phyloP scores from a whole-genome alignment of 2,797 vertebrate genomes.

The Pipistrellus pipistrellus region DNA sequence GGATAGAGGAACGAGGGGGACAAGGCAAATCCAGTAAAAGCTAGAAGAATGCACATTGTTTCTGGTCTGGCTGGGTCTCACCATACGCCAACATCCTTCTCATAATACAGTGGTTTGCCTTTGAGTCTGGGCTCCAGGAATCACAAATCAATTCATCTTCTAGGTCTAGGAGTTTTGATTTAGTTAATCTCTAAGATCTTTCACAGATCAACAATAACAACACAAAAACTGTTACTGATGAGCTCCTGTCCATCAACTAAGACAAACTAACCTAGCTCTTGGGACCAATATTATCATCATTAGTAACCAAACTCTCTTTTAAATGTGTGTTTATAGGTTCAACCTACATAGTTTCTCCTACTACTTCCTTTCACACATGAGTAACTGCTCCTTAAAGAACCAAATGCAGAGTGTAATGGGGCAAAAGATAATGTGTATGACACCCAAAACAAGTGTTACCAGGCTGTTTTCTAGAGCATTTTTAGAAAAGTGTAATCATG shows the following conservation, averaged over 20 bases:
- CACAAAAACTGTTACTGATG: not conserved
- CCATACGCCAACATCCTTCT: not conserved
- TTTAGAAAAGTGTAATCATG: not conserved
- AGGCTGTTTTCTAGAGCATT: not conserved
- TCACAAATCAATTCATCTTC: not conserved
- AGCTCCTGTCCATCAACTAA: not conserved
- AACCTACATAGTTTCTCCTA: not conserved
- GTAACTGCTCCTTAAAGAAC: not conserved
- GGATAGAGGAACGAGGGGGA: not conserved
- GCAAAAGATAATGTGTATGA: not conserved
- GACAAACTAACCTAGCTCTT: not conserved
- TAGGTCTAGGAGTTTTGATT: not conserved
- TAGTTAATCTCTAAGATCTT: not conserved
- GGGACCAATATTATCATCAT: not conserved
- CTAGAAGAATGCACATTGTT: not conserved
- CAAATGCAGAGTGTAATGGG: not conserved
- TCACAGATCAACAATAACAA: not conserved
- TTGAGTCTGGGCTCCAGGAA: not conserved
- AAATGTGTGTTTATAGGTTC: not conserved
- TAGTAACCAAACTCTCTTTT: not conserved
- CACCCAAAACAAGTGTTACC: not conserved
- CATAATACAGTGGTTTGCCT: not conserved
- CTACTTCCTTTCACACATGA: not conserved
- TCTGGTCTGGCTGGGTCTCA: not conserved
- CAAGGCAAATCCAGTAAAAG: not conserved